Conservation (phyloP, 2,888 invertebrate species). For the Seira ritae region DNA sequence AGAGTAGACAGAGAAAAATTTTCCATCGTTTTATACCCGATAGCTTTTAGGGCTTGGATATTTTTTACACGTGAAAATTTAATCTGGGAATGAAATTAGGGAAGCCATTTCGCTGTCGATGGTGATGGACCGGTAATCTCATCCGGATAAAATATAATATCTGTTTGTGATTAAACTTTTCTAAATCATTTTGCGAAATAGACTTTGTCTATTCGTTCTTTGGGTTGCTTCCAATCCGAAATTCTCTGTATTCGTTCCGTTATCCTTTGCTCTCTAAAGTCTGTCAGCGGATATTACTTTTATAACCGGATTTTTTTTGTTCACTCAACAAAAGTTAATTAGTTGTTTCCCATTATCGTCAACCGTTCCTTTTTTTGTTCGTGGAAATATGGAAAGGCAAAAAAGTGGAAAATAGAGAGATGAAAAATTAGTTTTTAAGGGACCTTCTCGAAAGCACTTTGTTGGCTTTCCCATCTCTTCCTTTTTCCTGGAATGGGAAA, state of each 20-base stretch:
- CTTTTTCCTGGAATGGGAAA: not conserved
- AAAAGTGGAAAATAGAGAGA: not conserved
- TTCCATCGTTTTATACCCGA: not conserved
- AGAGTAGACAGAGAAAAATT: not conserved
- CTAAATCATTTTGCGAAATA: not conserved
- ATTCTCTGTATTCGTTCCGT: conserved; percentile 22
- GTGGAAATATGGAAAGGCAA: not conserved
- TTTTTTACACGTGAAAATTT: conserved; percentile 1
- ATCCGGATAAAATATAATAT: conserved; percentile 10
- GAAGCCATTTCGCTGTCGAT: not conserved
- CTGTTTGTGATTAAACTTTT: conserved; percentile 1
- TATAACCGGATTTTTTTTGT: conserved; percentile 55
- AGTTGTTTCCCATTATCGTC: conserved; percentile 38
- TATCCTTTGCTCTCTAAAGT: too few species aligned
- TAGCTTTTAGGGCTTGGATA: not conserved
- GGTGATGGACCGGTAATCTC: conserved; percentile 9
- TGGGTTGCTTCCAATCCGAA: conserved; percentile 3
- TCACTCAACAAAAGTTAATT: conserved; percentile 62
- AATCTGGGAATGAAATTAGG: not conserved
- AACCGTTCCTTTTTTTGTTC: not conserved
- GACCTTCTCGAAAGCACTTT: not conserved
- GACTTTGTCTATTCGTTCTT: not conserved
- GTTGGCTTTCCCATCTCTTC: not conserved
- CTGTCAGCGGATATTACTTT: conserved; percentile 52
- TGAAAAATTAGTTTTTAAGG: not conserved